Conservation (phyloP, 1,140 invertebrate genomes). For the Pantala flavescens region DNA sequence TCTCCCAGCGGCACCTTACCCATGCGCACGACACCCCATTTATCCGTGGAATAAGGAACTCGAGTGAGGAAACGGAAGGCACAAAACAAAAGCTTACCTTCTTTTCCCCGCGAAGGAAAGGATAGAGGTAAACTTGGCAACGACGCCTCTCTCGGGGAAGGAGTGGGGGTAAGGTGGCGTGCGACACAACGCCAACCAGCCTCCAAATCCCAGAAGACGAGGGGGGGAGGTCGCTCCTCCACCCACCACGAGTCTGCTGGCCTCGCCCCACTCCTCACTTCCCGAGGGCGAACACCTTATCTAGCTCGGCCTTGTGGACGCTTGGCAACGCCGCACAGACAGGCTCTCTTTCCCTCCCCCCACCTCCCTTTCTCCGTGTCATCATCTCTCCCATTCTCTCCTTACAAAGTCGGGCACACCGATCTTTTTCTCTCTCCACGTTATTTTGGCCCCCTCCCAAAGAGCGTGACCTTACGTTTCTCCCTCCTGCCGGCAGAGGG, state of each 20-base stretch:
- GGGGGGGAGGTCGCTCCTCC: background rate
- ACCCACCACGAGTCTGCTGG: background rate
- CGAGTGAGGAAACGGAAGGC: too few species aligned
- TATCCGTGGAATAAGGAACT: too few species aligned
- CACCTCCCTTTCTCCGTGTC: background rate
- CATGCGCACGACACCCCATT: too few species aligned
- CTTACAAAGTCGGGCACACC: background rate
- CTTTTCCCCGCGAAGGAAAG: too few species aligned
- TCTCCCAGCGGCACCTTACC: too few species aligned
- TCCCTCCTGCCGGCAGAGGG: background rate
- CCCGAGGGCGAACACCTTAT: background rate
- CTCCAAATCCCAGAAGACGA: background rate
- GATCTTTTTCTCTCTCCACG: background rate
- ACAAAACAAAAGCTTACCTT: too few species aligned
- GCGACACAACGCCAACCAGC: background rate
- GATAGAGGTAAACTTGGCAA: background rate
- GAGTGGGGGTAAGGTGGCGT: background rate
- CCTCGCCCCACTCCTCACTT: background rate
- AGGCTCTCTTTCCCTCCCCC: background rate
- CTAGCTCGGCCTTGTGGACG: background rate
- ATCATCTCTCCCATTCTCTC: background rate
- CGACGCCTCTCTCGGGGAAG: background rate
- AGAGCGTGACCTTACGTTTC: background rate
- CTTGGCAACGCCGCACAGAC: background rate
- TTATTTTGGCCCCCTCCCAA: background rate